These are phyloP conservation scores for Oryzaephilus surinamensis DNA, from an alignment of 1,140 invertebrate species.

Conservation along the genomic window DNA sequence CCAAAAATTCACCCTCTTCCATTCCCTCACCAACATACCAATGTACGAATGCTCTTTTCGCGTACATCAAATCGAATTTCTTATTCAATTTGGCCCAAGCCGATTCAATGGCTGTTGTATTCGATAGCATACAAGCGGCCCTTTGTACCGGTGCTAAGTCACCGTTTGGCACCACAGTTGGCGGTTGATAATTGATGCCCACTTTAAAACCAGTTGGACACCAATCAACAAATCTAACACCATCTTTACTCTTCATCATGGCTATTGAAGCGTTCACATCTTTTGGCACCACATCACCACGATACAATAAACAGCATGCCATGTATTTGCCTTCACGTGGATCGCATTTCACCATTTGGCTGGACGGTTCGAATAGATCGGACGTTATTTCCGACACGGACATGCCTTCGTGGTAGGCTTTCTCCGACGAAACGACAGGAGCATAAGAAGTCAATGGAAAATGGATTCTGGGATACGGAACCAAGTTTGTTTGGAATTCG, in stretches of 20 bases:
- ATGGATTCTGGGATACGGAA: constrained; percentile 59
- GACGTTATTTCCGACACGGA: constrained; percentile 59
- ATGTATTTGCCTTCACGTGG: constrained; percentile 58
- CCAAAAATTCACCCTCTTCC: constrained; percentile 73
- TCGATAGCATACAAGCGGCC: constrained; percentile 57
- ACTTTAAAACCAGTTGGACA: constrained; percentile 64
- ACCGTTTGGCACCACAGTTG: constrained; percentile 60
- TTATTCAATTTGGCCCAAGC: constrained; percentile 61
- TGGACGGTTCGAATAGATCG: constrained; percentile 51
- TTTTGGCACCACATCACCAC: constrained; percentile 46
- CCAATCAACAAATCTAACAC: constrained; percentile 59
- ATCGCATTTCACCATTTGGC: constrained; percentile 62
- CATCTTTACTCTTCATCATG: constrained; percentile 66
- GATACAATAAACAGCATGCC: constrained; percentile 61
- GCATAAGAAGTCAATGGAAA: constrained; percentile 66
- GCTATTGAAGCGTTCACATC: constrained; percentile 69
- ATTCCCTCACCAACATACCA: constrained; percentile 71
- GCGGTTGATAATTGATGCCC: constrained; percentile 62
- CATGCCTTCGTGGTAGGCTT: constrained; percentile 57
- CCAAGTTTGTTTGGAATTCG: constrained; percentile 67
- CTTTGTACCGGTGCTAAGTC: constrained; percentile 53
- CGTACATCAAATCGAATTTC: constrained; percentile 76
- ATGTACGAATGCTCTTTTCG: constrained; percentile 64
- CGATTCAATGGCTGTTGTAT: constrained; percentile 57
- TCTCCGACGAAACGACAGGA: constrained; percentile 47